Conservation (phyloP, 2,888 invertebrate genomes). For the Dione vanillae region DNA sequence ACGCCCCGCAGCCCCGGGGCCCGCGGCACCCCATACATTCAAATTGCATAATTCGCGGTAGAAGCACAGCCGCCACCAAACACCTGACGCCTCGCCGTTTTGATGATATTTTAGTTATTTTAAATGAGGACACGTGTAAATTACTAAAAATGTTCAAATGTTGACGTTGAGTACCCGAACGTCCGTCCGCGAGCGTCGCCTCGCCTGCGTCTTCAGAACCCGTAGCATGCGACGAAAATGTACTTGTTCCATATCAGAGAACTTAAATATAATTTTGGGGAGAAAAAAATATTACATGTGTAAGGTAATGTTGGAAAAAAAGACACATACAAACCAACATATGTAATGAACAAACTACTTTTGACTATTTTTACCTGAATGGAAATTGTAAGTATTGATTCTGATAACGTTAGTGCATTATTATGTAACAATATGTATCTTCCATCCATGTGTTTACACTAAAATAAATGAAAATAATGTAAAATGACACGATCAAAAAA, state of each 20-base stretch:
- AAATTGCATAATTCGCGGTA: slow-evolving; percentile 78
- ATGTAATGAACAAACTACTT: too few relatives aligned
- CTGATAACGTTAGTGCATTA: too few relatives aligned
- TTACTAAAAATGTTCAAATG: background rate
- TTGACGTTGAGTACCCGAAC: background rate
- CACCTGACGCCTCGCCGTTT: background rate
- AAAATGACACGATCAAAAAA: too few relatives aligned
- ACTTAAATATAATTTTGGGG: background rate
- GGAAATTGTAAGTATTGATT: too few relatives aligned
- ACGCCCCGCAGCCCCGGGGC: slow-evolving; percentile 30
- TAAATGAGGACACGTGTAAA: slow-evolving; percentile 1
- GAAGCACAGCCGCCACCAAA: background rate
- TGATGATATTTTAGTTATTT: slow-evolving; percentile 7
- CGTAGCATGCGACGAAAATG: background rate
- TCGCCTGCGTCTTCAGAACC: too few relatives aligned
- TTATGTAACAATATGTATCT: too few relatives aligned
- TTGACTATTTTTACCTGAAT: too few relatives aligned
- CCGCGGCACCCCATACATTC: slow-evolving; percentile 64
- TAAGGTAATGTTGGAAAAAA: background rate
- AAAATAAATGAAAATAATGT: too few relatives aligned
- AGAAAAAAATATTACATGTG: background rate
- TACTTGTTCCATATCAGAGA: background rate
- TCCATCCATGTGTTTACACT: too few relatives aligned
- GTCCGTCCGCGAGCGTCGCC: too few relatives aligned
- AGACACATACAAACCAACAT: too few relatives aligned